Evolutionary conservation across 2,888 invertebrate genomes (phyloP).

Genomic region (Perdita meconis): DNA sequence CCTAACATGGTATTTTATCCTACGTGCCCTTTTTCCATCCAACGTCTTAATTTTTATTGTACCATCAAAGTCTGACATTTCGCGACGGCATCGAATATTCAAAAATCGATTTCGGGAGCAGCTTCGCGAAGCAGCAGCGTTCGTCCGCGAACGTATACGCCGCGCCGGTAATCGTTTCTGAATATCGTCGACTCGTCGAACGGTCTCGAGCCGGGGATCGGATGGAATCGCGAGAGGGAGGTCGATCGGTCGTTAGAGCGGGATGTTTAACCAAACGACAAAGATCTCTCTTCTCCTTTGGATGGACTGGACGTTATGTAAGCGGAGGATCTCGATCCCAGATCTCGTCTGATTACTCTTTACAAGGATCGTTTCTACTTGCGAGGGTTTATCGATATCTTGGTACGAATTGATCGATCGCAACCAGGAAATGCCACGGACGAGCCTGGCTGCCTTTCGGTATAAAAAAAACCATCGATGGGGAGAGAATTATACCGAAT

Average conservation of each 20-base stretch:
- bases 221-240: conserved; percentile 34
- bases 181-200: conserved; percentile 54
- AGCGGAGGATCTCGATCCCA: conserved; percentile 73
- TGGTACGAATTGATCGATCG: conserved; percentile 64
- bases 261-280: conserved; percentile 72
- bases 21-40: no score
- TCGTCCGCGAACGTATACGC: neutral
- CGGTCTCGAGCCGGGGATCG: conserved; percentile 34
- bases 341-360: conserved; percentile 78
- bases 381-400: conserved; percentile 72
- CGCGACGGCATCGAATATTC: no score
- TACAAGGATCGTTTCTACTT: conserved; percentile 76
- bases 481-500: conserved; percentile 51
- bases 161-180: conserved; percentile 24
- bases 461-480: conserved; percentile 44
- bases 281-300: conserved; percentile 54
- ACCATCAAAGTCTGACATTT: no score
- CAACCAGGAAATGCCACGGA: conserved; percentile 66
- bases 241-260: conserved; percentile 61
- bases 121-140: neutral
- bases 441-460: conserved; percentile 21
- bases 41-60: no score
- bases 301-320: conserved; percentile 72
- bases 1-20: no score
- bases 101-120: neutral